Base-by-base conservation (phyloP, 2,113 vertebrate species). In the Oenanthe melanoleuca region DNA sequence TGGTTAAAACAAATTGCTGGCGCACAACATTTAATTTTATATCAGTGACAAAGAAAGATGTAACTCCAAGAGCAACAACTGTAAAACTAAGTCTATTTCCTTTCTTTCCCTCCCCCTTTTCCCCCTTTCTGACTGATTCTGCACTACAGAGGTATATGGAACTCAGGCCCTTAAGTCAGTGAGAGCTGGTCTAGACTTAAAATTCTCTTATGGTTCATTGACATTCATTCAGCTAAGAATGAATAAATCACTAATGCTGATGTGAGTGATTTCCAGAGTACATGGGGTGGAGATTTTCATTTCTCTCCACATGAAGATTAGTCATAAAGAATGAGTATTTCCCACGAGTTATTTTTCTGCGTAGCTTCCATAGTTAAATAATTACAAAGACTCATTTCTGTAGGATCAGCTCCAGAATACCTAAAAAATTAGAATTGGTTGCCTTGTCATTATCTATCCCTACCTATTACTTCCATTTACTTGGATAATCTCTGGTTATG, bases 381-480 rank as follows among this genome's bases (percentile, higher is more conserved):
- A 86, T 63, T 86, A 69, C 11, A 73, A 83, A 67, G 67, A 79
- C 16, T 71, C 71, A 65, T 83, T 93, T 78, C 75, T 88, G 42
- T 40, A 90, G 55, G 16, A 86, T 59, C 33, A 87, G 33, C 18
- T 82, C 37, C 88, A 85, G 44, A n/a, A 73, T 40, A 26, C 26
- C 65, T 74, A 52, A 75, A 86, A 92, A 84, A 34, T 24, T 40
- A 40, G 31, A 56, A 66, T 0, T 44, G 7, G 1, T 28, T 82
- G 81, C 21, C 52, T 89, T 89, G 21, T 72, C 28, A 56, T 53
- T 89, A 87, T 55, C 29, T 88, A 8, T 50, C 26, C 21, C 14
- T 56, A 56, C 26, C 25, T 67, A 77, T 52, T 83, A 52, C 24
- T 89, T 89, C 28, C 18, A 26, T 91, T 89, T 65, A 88, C 64